Evolutionary conservation across 1,140 invertebrate species (phyloP), one percentile per base, ranked within the genome.

Genomic region (Drosophila truncata): DNA sequence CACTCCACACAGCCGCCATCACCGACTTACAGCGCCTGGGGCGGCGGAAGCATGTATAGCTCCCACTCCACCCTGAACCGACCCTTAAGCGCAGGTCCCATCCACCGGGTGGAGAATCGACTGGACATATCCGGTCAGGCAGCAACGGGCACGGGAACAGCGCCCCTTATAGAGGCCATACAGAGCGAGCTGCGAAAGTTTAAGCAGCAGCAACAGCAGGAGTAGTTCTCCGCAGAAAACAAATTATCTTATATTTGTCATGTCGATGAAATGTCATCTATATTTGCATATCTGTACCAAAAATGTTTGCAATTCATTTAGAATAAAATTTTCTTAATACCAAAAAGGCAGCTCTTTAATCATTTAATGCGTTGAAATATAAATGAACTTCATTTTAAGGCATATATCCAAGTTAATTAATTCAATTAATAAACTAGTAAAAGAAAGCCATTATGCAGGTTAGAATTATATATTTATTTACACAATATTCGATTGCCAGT

Each of bases 131-230:
- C 69, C 69, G 5, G 65, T 58, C 31, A 57, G 25, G 2, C 39
- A 11, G 16, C 50, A 1, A 4, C 63, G 25, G 27, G 94, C 94
- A 85, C 94, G 93, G 6, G 76, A 16, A 95, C 95, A 4, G 94
- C 95, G 16, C 95, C 95, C 3, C 93, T 96, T 0, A 95, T 96
- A 65, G 93, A 94, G 70, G 95, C 95, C 54, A 95, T 96, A 73
- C 95, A 95, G 75, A 93, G 94, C 59, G 95, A 96, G 83, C 91
- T 96, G 25, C 93, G 94, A 35, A 94, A 93, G 74, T 95, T 94
- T 49, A 92, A 92, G 54, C 52, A 88, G 27, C 83, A 91, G 31
- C 71, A 84, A 37, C 78, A 91, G 39, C 63, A 82, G 49, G 59
- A 91, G 31, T 91, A 71, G 58, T 14, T n/a, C 18, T 33, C 33